Evolutionary conservation across 2,113 vertebrate genomes (phyloP).

Genomic region (Neotoma lepida): DNA sequence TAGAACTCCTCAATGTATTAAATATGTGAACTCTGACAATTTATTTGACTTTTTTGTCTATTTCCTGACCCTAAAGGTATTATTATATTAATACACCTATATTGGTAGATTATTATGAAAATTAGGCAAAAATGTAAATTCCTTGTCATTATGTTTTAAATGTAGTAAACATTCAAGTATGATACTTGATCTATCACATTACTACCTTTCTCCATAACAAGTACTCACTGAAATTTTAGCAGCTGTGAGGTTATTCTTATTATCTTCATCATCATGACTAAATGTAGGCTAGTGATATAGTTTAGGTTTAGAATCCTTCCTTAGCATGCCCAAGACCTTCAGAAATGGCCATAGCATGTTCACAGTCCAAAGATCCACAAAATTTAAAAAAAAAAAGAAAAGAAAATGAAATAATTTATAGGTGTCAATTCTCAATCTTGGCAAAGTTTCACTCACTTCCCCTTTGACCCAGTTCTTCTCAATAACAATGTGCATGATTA

Average conservation of each 20-base stretch:
- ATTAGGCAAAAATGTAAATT: not conserved
- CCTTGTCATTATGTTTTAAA: slow-evolving; percentile 34
- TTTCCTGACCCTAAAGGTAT: slow-evolving; percentile 42
- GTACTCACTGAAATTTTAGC: not conserved
- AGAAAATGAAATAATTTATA: not conserved
- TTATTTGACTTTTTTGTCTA: slow-evolving; percentile 48
- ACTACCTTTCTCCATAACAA: slow-evolving; percentile 31
- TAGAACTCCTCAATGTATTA: slow-evolving; percentile 52
- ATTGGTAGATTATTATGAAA: slow-evolving; percentile 24
- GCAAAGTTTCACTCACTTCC: not conserved
- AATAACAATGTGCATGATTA: not conserved
- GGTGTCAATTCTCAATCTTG: not conserved
- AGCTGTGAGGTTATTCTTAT: not conserved
- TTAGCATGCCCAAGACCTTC: not conserved
- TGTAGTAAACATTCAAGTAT: slow-evolving; percentile 45
- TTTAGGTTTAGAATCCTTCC: not conserved
- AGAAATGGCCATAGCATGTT: not conserved
- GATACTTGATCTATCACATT: slow-evolving; percentile 14
- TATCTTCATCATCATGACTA: not conserved
- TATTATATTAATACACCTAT: not conserved
- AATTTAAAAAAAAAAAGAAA: slow-evolving; percentile 16
- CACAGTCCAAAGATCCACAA: not conserved
- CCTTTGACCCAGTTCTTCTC: not conserved
- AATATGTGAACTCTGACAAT: slow-evolving; percentile 12
- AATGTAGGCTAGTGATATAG: not conserved